Evolutionary conservation across 1,140 invertebrate genomes (phyloP), one percentile per base, ranked within the genome.

Genomic region (Tyrophagus putrescentiae): DNA sequence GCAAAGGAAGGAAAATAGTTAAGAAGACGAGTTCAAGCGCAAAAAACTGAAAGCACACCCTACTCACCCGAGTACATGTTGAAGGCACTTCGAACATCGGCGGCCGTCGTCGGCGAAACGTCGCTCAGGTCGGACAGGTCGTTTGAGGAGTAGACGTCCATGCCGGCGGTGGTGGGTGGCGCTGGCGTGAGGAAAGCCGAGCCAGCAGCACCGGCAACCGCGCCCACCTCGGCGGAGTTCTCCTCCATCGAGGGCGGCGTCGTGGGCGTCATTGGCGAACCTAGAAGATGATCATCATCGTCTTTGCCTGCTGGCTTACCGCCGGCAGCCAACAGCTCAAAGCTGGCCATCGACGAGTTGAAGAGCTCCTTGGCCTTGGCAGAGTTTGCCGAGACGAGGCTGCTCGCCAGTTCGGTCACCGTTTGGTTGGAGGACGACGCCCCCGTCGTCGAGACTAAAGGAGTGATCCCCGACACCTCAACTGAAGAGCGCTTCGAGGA

Each of bases 281-380:
- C 25, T 28, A 3, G 18, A 9, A 3, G 2, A 3, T 31, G 3
- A 16, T 50, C 9, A 42, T 21, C 41, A 16, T 23, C 52, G 16
- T 5, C 50, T 34, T 25, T 7, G 27, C 25, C 25, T 9, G 52
- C 11, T n/a, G n/a, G n/a, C n/a, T n/a, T n/a, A n/a, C n/a, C n/a
- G n/a, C n/a, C n/a, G 32, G 52, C 2, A 2, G 45, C 52, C 25
- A 54, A 33, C 25, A 54, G 39, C 39, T 54, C 52, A 18, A 54
- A 18, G n/a, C 25, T 23, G n/a, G 13, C 25, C 52, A 54, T 54
- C 25, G 52, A 54, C 39, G 52, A 54, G 27, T 54, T 13, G 25
- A 54, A 54, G n/a, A 54, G 27, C 25, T 54, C 52, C 39, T 54
- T 54, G 25, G 52, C 52, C 39, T 54, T 54, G 9, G 52, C 32